A percentile compares a stretch with the other conserved stretches of the same genome.
Evolutionary conservation across 2,888 invertebrate species (phyloP).

Genomic region (Alloplasta piceator): DNA sequence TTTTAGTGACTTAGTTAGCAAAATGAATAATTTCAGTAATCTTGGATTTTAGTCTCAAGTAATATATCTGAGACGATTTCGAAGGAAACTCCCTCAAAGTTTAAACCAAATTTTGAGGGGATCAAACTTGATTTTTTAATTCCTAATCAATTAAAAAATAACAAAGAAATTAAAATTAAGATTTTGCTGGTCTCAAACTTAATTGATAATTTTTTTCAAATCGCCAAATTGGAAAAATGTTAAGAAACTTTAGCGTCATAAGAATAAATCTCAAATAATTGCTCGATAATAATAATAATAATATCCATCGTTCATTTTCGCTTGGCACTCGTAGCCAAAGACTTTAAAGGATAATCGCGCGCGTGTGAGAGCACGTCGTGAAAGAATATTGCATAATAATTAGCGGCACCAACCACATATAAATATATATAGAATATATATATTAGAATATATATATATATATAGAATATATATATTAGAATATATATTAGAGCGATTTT

Average conservation of each 20-base stretch:
- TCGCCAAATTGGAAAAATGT: background rate
- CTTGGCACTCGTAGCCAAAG: conserved; percentile 55
- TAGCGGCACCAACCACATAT: conserved; percentile 73
- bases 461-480: too few species aligned
- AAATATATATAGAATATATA: too few species aligned
- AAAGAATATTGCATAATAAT: conserved; percentile 77
- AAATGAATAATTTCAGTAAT: too few species aligned
- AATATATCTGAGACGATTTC: too few species aligned
- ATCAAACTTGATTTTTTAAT: too few species aligned
- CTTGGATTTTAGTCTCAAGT: too few species aligned
- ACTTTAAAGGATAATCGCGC: conserved; percentile 75
- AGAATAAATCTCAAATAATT: background rate
- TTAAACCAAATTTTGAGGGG: too few species aligned
- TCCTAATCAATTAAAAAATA: background rate
- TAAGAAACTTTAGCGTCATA: background rate
- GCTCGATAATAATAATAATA: background rate
- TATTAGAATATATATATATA: conserved; percentile 24
- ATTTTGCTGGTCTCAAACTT: background rate
- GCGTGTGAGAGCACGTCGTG: conserved; percentile 71
- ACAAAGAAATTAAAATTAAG: background rate
- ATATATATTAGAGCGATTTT: too few species aligned
- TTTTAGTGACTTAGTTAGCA: too few species aligned
- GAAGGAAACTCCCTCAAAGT: too few species aligned
- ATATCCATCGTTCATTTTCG: background rate
- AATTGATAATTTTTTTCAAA: background rate